Evolutionary conservation across 2,888 invertebrate species (phyloP).

Genomic region (Epirrhoe alternata): DNA sequence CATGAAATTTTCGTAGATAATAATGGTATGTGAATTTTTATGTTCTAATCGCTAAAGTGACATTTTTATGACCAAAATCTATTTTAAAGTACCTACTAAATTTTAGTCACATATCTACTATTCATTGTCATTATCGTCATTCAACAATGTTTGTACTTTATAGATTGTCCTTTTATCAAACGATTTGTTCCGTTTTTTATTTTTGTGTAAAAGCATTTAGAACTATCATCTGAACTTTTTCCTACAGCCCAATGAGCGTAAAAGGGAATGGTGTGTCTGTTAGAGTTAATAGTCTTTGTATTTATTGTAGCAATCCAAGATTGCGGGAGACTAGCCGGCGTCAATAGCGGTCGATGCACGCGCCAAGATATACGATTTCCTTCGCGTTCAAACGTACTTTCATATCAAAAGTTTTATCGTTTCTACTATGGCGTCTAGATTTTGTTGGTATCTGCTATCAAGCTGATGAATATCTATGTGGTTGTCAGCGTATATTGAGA

Average conservation of each 20-base stretch:
- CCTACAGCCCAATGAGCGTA: constrained; percentile 37
- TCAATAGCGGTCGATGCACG: constrained; percentile 75
- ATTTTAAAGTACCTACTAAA: constrained; percentile 3
- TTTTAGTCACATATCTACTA: not conserved
- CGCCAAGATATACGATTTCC: constrained; percentile 52
- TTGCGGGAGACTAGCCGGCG: constrained; percentile 77
- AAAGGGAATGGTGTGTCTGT: constrained; percentile 54
- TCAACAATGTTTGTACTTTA: not conserved
- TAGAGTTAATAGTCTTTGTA: constrained; percentile 57
- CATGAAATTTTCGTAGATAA: constrained; percentile 33
- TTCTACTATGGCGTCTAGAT: not conserved
- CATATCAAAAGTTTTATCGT: not conserved
- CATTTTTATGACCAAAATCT: constrained; percentile 13
- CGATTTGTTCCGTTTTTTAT: not conserved
- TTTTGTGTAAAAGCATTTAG: not conserved
- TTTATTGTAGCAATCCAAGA: constrained; percentile 70
- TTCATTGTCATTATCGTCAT: not conserved
- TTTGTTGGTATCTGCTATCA: not conserved
- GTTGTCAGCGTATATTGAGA: not conserved
- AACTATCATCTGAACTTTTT: constrained; percentile 9
- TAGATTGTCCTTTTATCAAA: not conserved
- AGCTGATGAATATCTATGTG: not conserved
- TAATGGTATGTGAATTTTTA: constrained; percentile 13
- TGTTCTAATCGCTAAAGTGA: constrained; percentile 23
- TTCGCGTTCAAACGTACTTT: constrained; percentile 32